Percentiles rank a stretch among this genome's conserved stretches.
Evolutionary conservation across 2,113 vertebrate species (phyloP).

Genomic region (Boleophthalmus pectinirostris): DNA sequence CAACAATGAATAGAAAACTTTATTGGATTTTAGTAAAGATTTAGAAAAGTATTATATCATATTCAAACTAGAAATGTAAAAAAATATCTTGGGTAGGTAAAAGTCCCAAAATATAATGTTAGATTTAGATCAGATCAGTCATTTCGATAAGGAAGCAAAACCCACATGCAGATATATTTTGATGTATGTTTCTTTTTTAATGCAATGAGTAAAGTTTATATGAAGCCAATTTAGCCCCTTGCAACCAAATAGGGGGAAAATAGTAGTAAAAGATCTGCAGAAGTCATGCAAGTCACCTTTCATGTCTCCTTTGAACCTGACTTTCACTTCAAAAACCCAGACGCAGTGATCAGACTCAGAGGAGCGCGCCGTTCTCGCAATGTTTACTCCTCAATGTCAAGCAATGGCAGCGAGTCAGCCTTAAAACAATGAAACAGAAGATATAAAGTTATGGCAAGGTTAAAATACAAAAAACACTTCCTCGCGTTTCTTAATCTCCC

Average conservation of each 20-base stretch:
- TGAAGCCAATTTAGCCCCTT: not conserved
- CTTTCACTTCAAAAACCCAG: slow-evolving; percentile 41
- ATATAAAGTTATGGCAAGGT: slow-evolving; percentile 35
- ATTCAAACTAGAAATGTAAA: too few species aligned
- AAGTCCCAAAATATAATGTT: too few species aligned
- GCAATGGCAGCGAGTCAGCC: slow-evolving; percentile 17
- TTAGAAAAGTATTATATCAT: too few species aligned
- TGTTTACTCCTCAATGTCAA: slow-evolving; percentile 44
- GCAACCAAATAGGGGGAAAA: not conserved
- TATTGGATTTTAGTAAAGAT: too few species aligned
- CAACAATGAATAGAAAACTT: too few species aligned
- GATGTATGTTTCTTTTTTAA: too few species aligned
- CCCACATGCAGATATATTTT: too few species aligned
- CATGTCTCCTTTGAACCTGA: slow-evolving; percentile 48
- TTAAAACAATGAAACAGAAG: slow-evolving; percentile 16
- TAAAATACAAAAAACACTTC: slow-evolving; percentile 22
- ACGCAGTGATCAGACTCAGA: slow-evolving; percentile 19
- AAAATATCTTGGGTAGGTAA: too few species aligned
- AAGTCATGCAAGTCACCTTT: slow-evolving; percentile 45
- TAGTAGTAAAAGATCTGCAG: not conserved
- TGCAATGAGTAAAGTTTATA: too few species aligned
- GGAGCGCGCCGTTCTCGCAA: slow-evolving; percentile 20
- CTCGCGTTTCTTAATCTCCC: slow-evolving; percentile 39
- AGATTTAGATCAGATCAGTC: too few species aligned
- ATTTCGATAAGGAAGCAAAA: too few species aligned